Percentiles rank a stretch among this genome's conserved stretches.
These are phyloP conservation scores for Uromys caudimaculatus DNA, from an alignment of 2,797 vertebrate genomes.

Conservation along the genomic window DNA sequence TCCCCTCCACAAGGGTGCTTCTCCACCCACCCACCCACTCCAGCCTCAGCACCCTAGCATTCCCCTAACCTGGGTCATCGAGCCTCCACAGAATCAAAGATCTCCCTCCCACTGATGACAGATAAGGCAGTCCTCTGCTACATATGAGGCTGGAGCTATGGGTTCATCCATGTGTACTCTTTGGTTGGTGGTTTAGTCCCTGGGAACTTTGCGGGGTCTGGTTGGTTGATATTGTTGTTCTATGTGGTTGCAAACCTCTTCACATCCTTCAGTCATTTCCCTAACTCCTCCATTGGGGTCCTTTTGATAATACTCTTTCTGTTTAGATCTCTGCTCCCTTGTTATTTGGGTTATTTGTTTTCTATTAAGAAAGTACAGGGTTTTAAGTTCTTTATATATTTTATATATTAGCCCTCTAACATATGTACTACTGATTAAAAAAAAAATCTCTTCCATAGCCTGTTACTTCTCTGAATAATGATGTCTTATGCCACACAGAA, in stretches of 20 bases:
- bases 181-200: too few relatives aligned
- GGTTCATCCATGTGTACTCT: not conserved
- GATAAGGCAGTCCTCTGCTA: not conserved
- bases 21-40: not conserved
- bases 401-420: too few relatives aligned
- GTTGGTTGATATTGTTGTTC: not conserved
- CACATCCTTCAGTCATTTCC: not conserved
- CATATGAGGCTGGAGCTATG: not conserved
- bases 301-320: too few relatives aligned
- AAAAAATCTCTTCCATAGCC: not conserved
- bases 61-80: not conserved
- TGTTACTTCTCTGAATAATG: not conserved
- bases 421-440: not conserved
- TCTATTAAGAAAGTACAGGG: not conserved
- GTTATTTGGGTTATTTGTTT: not conserved
- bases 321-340: not conserved
- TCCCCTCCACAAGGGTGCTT: accelerated
- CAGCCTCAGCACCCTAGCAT: not conserved
- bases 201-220: not conserved
- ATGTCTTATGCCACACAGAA: not conserved
- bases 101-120: not conserved
- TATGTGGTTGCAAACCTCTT: not conserved
- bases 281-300: not conserved
- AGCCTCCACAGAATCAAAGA: not conserved
- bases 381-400: not conserved